These are phyloP conservation scores for Drosophila mercatorum DNA, from an alignment of 2,888 invertebrate genomes.

Conservation along the genomic window DNA sequence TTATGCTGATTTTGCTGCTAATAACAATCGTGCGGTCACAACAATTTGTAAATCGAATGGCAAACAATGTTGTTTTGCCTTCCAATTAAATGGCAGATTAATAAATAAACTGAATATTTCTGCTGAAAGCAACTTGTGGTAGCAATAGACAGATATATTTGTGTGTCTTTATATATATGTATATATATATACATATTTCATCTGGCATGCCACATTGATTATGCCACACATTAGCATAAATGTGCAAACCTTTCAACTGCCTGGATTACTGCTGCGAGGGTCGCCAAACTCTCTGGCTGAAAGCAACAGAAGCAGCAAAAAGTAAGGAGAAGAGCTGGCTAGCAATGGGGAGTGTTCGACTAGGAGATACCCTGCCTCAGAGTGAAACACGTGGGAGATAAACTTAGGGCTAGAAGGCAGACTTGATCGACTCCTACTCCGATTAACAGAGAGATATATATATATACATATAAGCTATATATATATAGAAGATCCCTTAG, in stretches of 20 bases:
- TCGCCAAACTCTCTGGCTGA: constrained; percentile 38
- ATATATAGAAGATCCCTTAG: not conserved
- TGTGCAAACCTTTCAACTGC: constrained; percentile 35
- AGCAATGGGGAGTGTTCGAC: not conserved
- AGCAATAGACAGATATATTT: not conserved
- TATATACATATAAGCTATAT: too few species aligned
- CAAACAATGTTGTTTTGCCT: constrained; percentile 13
- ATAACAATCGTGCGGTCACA: constrained; percentile 28
- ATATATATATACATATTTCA: constrained; percentile 19
- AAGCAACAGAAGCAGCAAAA: not conserved
- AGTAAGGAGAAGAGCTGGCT: not conserved
- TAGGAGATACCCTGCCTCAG: not conserved
- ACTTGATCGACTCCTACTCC: too few species aligned
- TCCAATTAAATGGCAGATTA: constrained; percentile 24
- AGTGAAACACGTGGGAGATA: too few species aligned
- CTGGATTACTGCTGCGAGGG: constrained; percentile 21
- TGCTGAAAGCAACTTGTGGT: not conserved
- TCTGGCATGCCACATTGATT: constrained; percentile 42
- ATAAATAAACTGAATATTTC: constrained; percentile 7
- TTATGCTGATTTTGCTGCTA: constrained; percentile 14
- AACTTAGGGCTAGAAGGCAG: too few species aligned
- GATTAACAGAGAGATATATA: too few species aligned
- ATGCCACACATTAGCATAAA: constrained; percentile 54
- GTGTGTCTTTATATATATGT: not conserved
- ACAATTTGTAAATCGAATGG: constrained; percentile 4